phyloP scores from a whole-genome alignment of 2,113 vertebrate species.

The Coryphaenoides rupestris region DNA sequence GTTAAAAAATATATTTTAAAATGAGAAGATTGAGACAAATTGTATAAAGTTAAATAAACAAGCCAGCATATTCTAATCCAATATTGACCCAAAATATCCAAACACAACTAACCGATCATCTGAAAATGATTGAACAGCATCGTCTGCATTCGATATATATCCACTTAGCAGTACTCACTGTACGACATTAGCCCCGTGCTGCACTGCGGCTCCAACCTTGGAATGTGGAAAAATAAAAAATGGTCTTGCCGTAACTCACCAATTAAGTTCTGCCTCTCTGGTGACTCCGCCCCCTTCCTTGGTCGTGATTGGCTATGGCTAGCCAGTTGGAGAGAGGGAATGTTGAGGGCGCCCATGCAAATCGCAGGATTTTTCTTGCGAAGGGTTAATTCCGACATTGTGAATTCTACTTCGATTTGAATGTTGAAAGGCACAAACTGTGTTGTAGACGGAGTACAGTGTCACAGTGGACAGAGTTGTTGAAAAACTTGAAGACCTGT shows the following conservation, averaged over 20 bases:
- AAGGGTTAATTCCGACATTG: slow-evolving; percentile 74
- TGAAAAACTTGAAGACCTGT: slow-evolving; percentile 64
- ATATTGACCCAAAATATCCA: slow-evolving; percentile 55
- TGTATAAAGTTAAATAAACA: slow-evolving; percentile 3
- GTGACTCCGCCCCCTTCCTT: slow-evolving; percentile 72
- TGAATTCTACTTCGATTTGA: slow-evolving; percentile 67
- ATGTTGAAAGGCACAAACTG: slow-evolving; percentile 64
- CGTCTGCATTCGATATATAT: slow-evolving; percentile 72
- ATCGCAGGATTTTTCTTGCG: slow-evolving; percentile 71
- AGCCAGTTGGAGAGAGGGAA: slow-evolving; percentile 76
- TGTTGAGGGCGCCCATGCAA: slow-evolving; percentile 71
- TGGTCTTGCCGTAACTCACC: slow-evolving; percentile 75
- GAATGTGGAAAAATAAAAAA: slow-evolving; percentile 82
- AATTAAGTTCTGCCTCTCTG: slow-evolving; percentile 74
- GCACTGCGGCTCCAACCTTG: slow-evolving; percentile 78
- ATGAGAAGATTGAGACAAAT: slow-evolving; percentile 28
- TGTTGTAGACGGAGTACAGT: slow-evolving; percentile 41
- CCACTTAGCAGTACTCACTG: slow-evolving; percentile 81
- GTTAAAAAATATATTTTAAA: slow-evolving; percentile 20
- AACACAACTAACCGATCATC: slow-evolving; percentile 73
- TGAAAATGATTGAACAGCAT: slow-evolving; percentile 77
- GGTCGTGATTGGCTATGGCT: slow-evolving; percentile 72
- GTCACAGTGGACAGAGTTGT: slow-evolving; percentile 45
- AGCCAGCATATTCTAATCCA: slow-evolving; percentile 18
- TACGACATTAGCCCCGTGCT: slow-evolving; percentile 81